These are phyloP conservation scores for Antennarius striatus DNA, from an alignment of 2,113 vertebrate genomes.

Conservation along the genomic window DNA sequence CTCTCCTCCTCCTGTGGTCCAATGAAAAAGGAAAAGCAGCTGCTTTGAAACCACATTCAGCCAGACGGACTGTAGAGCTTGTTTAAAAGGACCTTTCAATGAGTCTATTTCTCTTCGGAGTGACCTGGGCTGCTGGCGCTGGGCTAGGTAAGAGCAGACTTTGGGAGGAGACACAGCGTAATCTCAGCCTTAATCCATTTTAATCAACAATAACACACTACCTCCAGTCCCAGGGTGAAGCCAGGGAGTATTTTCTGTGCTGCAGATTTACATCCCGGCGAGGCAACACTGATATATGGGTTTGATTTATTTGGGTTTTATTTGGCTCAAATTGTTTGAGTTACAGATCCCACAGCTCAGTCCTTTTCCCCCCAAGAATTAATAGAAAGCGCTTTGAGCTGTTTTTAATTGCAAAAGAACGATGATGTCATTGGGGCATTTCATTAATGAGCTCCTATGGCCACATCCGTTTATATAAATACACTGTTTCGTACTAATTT, in stretches of 20 bases:
- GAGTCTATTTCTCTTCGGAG: constrained; percentile 59
- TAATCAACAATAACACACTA: constrained; percentile 80
- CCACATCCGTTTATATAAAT: too few species aligned
- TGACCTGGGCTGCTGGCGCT: constrained; percentile 60
- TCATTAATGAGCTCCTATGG: constrained; percentile 2
- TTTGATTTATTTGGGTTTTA: constrained; percentile 81
- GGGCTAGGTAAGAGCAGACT: constrained; percentile 66
- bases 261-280: constrained; percentile 74
- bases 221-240: constrained; percentile 71
- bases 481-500: too few species aligned
- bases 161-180: constrained; percentile 73
- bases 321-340: constrained; percentile 76
- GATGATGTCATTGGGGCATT: constrained; percentile 47
- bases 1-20: constrained; percentile 16
- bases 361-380: constrained; percentile 38
- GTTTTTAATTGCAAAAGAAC: constrained; percentile 63
- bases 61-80: constrained; percentile 46
- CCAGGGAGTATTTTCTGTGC: constrained; percentile 56
- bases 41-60: constrained; percentile 62
- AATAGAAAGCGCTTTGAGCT: constrained; percentile 58
- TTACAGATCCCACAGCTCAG: constrained; percentile 69
- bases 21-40: constrained; percentile 58
- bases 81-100: constrained; percentile 62
- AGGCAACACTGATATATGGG: constrained; percentile 75
- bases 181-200: constrained; percentile 78